phyloP scores from a whole-genome alignment of 2,797 vertebrate species.

The Macroramphosus scolopax region DNA sequence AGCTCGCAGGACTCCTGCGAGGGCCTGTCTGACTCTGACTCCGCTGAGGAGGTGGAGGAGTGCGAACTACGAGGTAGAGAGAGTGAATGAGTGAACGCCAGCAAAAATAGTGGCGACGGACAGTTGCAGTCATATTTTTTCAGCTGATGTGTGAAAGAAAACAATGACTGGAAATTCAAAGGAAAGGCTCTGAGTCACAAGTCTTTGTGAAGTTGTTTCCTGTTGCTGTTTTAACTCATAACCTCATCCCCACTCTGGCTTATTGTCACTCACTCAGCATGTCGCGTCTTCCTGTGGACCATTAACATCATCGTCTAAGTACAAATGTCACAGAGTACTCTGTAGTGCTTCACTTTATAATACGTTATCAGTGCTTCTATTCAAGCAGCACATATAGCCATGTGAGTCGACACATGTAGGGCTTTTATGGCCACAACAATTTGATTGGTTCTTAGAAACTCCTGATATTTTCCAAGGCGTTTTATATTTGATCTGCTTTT shows the following conservation, averaged over 20 bases:
- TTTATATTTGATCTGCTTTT: not conserved
- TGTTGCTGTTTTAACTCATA: constrained; percentile 31
- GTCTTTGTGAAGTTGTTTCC: constrained; percentile 13
- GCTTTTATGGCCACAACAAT: not conserved
- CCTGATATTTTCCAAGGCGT: not conserved
- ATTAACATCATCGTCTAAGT: constrained; percentile 17
- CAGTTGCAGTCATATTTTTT: not conserved
- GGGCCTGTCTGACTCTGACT: constrained; percentile 87
- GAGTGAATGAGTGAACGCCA: not conserved
- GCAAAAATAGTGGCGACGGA: not conserved
- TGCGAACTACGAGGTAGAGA: constrained; percentile 87
- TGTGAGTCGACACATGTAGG: not conserved
- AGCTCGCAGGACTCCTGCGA: constrained; percentile 87
- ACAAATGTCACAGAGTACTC: constrained; percentile 3
- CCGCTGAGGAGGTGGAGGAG: constrained; percentile 88
- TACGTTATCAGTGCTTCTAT: constrained; percentile 2
- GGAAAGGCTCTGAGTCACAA: not conserved
- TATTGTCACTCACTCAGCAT: constrained; percentile 18
- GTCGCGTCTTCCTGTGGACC: constrained; percentile 9
- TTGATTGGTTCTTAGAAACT: not conserved
- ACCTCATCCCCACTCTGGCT: constrained; percentile 20
- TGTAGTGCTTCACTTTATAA: not conserved
- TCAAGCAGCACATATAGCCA: not conserved
- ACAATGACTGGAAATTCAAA: not conserved
- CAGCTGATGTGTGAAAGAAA: not conserved